Evolutionary conservation across 2,888 invertebrate genomes (phyloP), one percentile per base, ranked within the genome.

Genomic region (Chymomyza fuscimana): DNA sequence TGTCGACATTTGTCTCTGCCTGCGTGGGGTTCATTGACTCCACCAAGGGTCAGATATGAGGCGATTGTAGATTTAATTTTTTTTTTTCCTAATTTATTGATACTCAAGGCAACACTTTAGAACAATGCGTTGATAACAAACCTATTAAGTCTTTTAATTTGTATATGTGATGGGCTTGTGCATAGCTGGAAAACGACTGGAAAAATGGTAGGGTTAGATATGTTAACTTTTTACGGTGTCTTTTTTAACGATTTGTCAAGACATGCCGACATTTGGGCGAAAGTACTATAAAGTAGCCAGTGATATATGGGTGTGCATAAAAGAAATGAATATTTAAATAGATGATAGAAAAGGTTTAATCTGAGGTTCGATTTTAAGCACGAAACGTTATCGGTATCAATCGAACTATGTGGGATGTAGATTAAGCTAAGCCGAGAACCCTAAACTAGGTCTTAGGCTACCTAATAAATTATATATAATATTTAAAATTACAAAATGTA

Each of bases 81-180:
- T 54, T 19, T 19, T 54, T 22, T 54, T 29, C 25, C 25, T 58
- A 79, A 84, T 78, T 83, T 74, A 81, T 81, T 65, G 71, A 76
- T 78, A 86, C 82, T 83, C 66, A 40, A 70, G 52, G 69, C 79
- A 65, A 73, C 79, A 81, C 84, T 67, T 83, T 74, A 29, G 72
- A 10, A 2, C 67, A 67, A 72, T 69, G 59, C 29, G 29, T 6
- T 25, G 66, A 72, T 75, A 66, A 60, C 59, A 61, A 56, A 46
- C 40, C 40, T 10, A 67, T 66, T 67, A 71, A 74, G 73, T 77
- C 73, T 68, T 75, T 79, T 79, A 64, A 82, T 82, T 80, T 78
- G 72, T 77, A 67, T 72, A 70, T 69, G 73, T 67, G 62, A 29
- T 6, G 36, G 16, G 25, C 12, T 12, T 54, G 36, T 25, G 29